Evolutionary conservation across 2,888 invertebrate genomes (phyloP), one percentile per base, ranked within the genome.

Genomic region (Choristoneura rosaceana): DNA sequence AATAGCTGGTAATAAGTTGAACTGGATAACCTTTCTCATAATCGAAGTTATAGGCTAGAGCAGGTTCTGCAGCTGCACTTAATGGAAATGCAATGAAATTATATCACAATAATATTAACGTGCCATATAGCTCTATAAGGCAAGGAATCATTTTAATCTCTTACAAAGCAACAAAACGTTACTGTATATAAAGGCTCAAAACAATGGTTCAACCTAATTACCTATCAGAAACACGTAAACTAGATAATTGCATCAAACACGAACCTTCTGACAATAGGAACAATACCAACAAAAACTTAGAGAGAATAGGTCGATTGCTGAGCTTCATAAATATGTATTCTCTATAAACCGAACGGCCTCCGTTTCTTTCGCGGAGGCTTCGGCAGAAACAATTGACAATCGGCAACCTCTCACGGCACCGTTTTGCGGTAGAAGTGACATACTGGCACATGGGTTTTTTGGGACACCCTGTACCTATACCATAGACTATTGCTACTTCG

Each of bases 391-490:
- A 67, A 71, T 71, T 38, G 67, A 66, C 60, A 71, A 47, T 74
- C 59, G 64, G 14, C 38, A 45, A 70, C 59, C 74, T 88, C 88
- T 80, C 88, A 89, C 88, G 88, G 80, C 83, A 81, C 78, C 15
- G n/a, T 52, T n/a, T n/a, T 4, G 52, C 8, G 52, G 15, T n/a
- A 50, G 71, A 41, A 25, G 15, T 38, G 4, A 5, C 63, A 59
- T 52, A 63, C 63, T 73, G 47, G 47, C 41, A 59, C 41, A 50
- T 63, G 34, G 43, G 12, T 69, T 73, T 73, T 69, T 73, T 60
- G 69, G 64, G 41, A 17, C 64, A 69, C 52, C 64, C 64, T 7
- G 33, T 33, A 38, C 50, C 12, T 15, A 38, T 50, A 9, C 45
- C 17, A 60, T 34, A 52, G 33, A 25, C 68, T 82, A 82, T 82